A percentile compares a stretch with the other conserved stretches of the same genome.
Conservation (phyloP, 2,113 vertebrate genomes). For the Gymnogyps californianus region DNA sequence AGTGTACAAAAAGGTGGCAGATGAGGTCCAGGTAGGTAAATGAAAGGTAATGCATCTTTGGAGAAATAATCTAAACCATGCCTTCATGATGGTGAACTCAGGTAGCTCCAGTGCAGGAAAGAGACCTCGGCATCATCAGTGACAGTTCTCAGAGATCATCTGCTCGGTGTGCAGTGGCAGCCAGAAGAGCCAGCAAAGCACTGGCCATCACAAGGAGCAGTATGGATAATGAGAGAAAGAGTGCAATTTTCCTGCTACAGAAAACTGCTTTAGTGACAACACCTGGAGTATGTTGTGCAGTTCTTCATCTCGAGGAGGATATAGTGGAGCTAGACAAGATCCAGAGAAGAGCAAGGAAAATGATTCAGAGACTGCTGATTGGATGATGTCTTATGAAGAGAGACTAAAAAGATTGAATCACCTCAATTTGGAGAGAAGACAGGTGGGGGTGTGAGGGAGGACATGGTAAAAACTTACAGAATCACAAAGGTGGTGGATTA, state of each 20-base stretch:
- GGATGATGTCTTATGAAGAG: neutral
- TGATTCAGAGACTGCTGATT: neutral
- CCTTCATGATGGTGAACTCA: neutral
- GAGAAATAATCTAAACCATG: neutral
- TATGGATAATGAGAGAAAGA: neutral
- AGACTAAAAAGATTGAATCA: neutral
- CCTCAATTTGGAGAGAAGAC: neutral
- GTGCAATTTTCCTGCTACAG: neutral
- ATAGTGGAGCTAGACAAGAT: neutral
- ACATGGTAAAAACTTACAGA: neutral
- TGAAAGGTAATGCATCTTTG: neutral
- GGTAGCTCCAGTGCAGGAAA: neutral
- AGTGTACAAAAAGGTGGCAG: neutral
- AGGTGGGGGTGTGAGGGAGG: accelerated
- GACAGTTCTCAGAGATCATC: neutral
- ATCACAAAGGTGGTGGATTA: neutral
- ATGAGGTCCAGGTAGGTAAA: neutral
- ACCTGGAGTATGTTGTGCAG: neutral
- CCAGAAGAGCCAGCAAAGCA: neutral
- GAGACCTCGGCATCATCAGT: neutral
- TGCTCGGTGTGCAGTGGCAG: neutral
- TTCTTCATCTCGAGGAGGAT: neutral
- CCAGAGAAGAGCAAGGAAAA: neutral
- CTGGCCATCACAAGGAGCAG: neutral
- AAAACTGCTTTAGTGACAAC: neutral